Percentiles rank a stretch among this genome's conserved stretches.
These are phyloP conservation scores for Lithophane ornitopus DNA, from an alignment of 2,888 invertebrate species.

Conservation along the genomic window DNA sequence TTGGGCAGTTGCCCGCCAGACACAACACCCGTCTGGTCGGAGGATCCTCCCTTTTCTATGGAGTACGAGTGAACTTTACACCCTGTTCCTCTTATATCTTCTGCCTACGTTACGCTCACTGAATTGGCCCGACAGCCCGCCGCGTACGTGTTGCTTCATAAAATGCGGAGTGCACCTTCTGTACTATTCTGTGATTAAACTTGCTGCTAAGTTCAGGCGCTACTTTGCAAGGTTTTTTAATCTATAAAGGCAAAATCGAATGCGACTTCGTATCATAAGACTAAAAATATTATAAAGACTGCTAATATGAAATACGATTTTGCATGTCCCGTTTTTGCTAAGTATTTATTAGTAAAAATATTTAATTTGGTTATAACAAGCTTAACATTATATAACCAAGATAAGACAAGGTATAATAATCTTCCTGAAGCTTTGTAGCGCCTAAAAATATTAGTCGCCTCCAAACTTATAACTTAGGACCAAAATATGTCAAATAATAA, in stretches of 20 bases:
- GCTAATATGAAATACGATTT: constrained; percentile 50
- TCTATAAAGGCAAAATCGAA: constrained; percentile 17
- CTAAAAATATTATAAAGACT: constrained; percentile 41
- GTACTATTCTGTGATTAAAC: neutral
- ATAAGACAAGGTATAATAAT: neutral
- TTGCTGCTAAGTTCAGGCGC: constrained; percentile 37
- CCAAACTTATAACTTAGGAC: constrained; percentile 54
- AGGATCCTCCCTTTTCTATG: too few relatives aligned
- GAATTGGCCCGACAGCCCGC: too few relatives aligned
- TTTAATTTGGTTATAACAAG: neutral
- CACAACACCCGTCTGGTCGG: too few relatives aligned
- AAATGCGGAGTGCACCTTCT: too few relatives aligned
- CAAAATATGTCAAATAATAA: constrained; percentile 46
- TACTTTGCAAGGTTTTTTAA: constrained; percentile 39
- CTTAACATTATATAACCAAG: neutral
- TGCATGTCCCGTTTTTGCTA: constrained; percentile 29
- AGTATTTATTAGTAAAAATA: constrained; percentile 24
- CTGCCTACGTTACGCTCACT: too few relatives aligned
- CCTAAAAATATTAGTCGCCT: constrained; percentile 38
- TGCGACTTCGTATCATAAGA: constrained; percentile 39
- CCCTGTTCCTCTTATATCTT: too few relatives aligned
- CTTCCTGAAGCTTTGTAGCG: constrained; percentile 39
- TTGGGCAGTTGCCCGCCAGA: too few relatives aligned
- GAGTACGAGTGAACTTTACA: too few relatives aligned
- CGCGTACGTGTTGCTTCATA: too few relatives aligned